phyloP scores from a whole-genome alignment of 2,113 vertebrate genomes.

The Taxidea taxus region DNA sequence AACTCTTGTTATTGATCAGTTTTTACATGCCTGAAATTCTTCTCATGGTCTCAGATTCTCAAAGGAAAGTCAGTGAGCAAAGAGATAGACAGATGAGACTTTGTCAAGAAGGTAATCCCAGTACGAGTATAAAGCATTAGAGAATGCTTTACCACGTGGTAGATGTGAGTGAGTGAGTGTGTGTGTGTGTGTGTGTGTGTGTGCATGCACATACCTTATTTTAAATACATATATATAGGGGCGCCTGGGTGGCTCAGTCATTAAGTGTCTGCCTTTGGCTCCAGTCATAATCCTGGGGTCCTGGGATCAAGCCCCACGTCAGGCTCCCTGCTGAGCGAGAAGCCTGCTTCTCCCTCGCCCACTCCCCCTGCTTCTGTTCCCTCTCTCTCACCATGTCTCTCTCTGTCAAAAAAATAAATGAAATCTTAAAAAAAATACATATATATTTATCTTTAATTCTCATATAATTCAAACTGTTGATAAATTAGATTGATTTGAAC shows the following conservation, averaged over 20 bases:
- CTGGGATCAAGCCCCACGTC: too few species aligned
- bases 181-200: neutral
- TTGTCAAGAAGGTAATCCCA: neutral
- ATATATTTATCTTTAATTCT: neutral
- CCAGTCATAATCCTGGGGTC: too few species aligned
- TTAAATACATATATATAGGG: neutral
- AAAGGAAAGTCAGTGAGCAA: neutral
- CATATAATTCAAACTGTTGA: neutral
- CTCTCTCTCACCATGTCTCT: too few species aligned
- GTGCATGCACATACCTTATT: neutral
- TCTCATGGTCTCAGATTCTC: neutral
- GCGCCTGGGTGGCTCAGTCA: too few species aligned
- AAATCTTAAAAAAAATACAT: neutral
- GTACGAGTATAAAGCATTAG: neutral
- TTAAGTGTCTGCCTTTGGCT: too few species aligned
- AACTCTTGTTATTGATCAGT: neutral
- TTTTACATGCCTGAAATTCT: slow-evolving; percentile 1
- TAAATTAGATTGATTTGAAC: slow-evolving; percentile 27
- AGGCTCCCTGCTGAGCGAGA: too few species aligned
- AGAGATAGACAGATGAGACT: neutral
- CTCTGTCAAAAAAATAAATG: too few species aligned
- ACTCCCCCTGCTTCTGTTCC: too few species aligned
- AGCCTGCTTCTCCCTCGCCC: too few species aligned
- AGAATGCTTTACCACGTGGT: neutral
- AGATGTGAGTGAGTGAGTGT: neutral